Base-by-base conservation (phyloP, 2,113 vertebrate genomes). In the Cephalopterus ornatus region DNA sequence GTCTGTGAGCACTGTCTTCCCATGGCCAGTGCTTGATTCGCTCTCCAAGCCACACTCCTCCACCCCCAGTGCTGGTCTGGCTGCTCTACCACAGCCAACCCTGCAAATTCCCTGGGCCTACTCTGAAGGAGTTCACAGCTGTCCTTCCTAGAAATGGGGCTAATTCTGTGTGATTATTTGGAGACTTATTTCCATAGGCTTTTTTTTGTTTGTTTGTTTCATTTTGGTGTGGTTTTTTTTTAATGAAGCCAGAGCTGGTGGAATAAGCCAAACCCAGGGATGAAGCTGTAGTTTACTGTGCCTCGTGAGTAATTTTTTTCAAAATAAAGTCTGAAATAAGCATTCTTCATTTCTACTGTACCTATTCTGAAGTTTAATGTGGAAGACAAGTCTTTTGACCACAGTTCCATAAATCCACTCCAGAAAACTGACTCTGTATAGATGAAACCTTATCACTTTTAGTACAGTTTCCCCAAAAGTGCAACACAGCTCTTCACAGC, bases 1-100 rank as follows among this genome's bases (percentile, higher is more conserved):
- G 21, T 9, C 11, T 2, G 1, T 16, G 9, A 24, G 28, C 3
- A 1, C 21, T 42, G 7, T 8, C 27, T 44, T 44, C 17, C 35
- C 30, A 4, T 9, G 19, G 41, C 35, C 30, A 11, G 21, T 18
- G 89, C 70, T 19, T 22, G 42, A 35, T 35, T 26, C 33, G 13
- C 13, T 35, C 30, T 30, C 44, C 39, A 4, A 2, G 17, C 28
- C 50, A n/a, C 9, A 26, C 2, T 8, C 8, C 5, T n/a, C 14
- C 37, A 75, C 3, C 9, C 5, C 19, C 4, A 11, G 4, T 32
- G 44, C 16, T 0, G 0, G 1, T 39, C 49, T 20, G 49, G 19
- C 9, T 13, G 32, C 32, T 65, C 17, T 46, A 39, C 14, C 37
- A 27, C 3, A 2, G 67, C 32, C 46, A 58, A 12, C 2, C 1